Evolutionary conservation across 1,140 invertebrate genomes (phyloP).

Genomic region (Hycleus cichorii): DNA sequence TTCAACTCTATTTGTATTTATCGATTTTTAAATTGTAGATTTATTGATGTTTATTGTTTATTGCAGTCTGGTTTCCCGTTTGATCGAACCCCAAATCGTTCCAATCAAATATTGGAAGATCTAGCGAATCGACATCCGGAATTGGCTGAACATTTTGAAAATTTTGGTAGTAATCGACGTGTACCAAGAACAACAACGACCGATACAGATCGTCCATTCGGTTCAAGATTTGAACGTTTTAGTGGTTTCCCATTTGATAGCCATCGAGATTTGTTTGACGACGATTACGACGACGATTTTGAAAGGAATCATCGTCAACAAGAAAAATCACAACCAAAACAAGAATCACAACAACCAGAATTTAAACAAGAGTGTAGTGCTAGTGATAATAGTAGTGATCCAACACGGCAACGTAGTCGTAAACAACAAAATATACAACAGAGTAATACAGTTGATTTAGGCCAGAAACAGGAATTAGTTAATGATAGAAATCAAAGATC

Average conservation of each 20-base stretch:
- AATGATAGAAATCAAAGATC: slow-evolving; percentile 55
- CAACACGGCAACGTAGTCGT: slow-evolving; percentile 22
- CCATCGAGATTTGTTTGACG: slow-evolving; percentile 39
- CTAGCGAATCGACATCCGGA: slow-evolving; percentile 54
- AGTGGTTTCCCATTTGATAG: slow-evolving; percentile 48
- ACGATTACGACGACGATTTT: slow-evolving; percentile 19
- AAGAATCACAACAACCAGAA: slow-evolving; percentile 9
- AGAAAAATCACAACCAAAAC: not conserved
- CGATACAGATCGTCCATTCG: slow-evolving; percentile 42
- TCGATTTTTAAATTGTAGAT: not conserved
- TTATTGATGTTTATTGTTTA: slow-evolving; percentile 13
- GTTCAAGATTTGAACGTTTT: slow-evolving; percentile 41
- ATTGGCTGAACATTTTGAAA: slow-evolving; percentile 50
- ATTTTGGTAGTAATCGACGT: slow-evolving; percentile 40
- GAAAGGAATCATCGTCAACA: not conserved
- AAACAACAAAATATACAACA: slow-evolving; percentile 49
- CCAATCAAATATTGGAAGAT: slow-evolving; percentile 50
- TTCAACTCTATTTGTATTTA: not conserved
- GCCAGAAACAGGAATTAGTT: slow-evolving; percentile 54
- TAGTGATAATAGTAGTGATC: no score
- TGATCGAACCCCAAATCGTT: slow-evolving; percentile 47
- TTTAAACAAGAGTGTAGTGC: not conserved
- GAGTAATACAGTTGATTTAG: slow-evolving; percentile 69
- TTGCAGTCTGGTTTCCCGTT: slow-evolving; percentile 60
- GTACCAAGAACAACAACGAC: slow-evolving; percentile 41